A percentile compares a stretch with the other conserved stretches of the same genome.
These are phyloP conservation scores for Drosophila phalerata DNA, from an alignment of 2,888 invertebrate genomes.

Conservation along the genomic window DNA sequence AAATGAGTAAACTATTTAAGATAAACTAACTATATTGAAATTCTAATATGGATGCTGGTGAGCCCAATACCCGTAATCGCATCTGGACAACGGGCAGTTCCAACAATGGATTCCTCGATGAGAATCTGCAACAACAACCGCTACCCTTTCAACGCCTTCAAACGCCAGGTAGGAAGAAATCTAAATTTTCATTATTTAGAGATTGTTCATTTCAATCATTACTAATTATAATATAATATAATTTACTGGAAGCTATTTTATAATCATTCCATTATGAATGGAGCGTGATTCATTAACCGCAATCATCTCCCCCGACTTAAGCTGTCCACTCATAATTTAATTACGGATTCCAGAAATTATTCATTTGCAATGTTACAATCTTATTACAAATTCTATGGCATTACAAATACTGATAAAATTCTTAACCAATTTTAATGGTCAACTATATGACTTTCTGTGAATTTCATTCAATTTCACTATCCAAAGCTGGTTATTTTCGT, in stretches of 20 bases:
- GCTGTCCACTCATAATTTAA: not conserved
- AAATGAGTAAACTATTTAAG: slow-evolving; percentile 33
- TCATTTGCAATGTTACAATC: slow-evolving; percentile 12
- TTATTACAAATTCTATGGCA: slow-evolving; percentile 2
- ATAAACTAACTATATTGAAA: slow-evolving; percentile 26
- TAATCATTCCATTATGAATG: not conserved
- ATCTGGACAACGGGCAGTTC: slow-evolving; percentile 75
- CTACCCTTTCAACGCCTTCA: slow-evolving; percentile 60
- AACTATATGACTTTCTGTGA: not conserved
- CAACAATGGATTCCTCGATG: slow-evolving; percentile 73
- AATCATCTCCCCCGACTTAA: slow-evolving; percentile 2
- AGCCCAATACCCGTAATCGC: slow-evolving; percentile 57
- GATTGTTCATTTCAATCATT: not conserved
- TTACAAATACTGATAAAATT: not conserved
- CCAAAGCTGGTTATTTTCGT: not conserved
- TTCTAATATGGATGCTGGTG: slow-evolving; percentile 59
- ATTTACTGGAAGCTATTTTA: not conserved
- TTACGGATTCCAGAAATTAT: not conserved
- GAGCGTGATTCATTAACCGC: slow-evolving; percentile 37
- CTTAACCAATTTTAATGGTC: not conserved
- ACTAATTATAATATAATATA: not conserved
- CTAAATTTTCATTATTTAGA: not conserved
- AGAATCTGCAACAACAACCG: slow-evolving; percentile 65
- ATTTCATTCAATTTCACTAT: not conserved
- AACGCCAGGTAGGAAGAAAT: slow-evolving; percentile 68